These are phyloP conservation scores for Scalopus aquaticus DNA, from an alignment of 2,113 vertebrate genomes.

Conservation along the genomic window DNA sequence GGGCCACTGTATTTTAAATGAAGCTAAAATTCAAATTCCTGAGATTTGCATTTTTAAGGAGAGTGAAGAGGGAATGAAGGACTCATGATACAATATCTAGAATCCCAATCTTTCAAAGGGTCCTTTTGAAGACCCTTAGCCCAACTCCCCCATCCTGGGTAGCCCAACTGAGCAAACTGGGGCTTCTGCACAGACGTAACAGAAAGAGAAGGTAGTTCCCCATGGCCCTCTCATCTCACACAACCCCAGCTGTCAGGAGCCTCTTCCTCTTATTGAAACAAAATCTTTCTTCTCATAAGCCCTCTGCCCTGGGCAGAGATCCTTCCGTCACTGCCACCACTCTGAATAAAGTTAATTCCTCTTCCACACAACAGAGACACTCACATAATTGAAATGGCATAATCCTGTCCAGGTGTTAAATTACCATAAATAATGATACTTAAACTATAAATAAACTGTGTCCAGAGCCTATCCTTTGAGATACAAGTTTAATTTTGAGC, in stretches of 20 bases:
- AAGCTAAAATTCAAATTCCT: neutral
- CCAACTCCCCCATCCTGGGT: neutral
- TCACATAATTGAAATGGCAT: accelerated
- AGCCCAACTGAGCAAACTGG: neutral
- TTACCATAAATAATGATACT: neutral
- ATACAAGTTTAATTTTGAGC: neutral
- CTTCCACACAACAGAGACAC: neutral
- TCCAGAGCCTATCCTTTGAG: neutral
- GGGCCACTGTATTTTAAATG: neutral
- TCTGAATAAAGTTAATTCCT: no score
- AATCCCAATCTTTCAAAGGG: neutral
- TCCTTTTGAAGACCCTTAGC: neutral
- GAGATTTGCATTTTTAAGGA: neutral
- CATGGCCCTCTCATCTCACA: neutral
- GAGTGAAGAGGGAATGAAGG: neutral
- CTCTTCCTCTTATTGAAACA: neutral
- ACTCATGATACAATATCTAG: neutral
- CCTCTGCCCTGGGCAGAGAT: accelerated
- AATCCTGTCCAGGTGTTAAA: neutral
- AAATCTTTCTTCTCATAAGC: neutral
- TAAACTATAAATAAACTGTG: neutral
- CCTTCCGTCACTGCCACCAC: neutral
- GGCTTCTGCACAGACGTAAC: neutral
- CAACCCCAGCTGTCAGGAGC: neutral
- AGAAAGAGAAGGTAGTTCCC: neutral